Base-by-base conservation (phyloP, 2,797 vertebrate genomes). In the Karalla daura region DNA sequence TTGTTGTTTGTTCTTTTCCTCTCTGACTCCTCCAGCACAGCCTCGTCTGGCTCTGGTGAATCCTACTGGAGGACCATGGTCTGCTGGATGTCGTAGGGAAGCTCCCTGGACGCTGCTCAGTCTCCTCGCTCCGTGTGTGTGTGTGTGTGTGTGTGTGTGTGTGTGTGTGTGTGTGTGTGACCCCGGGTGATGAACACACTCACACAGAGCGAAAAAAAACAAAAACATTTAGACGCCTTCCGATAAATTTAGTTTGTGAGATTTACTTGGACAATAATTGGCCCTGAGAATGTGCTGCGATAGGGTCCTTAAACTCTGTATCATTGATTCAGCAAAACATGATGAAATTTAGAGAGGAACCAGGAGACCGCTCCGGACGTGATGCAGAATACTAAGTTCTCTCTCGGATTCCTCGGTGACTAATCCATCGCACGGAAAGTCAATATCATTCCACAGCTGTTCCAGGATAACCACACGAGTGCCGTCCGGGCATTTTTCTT, bases 271-370 rank as follows among this genome's bases (percentile, higher is more conserved):
- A 70, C 58, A 37, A 49, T 82, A 80, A 67, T 58, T 72, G 64
- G 69, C 43, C 59, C 37, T 72, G 44, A 52, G 61, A 77, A 70
- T 44, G 8, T 7, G 15, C 49, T 23, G 51, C 28, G 53, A 75
- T 51, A 3, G 55, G 63, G 12, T 64, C 50, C 46, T 85, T 78
- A 72, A 25, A 39, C 63, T 79, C 28, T 30, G 45, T 9, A 39
- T 51, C 74, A 80, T 70, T 40, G 84, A 88, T 86, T 85, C 74
- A 76, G 78, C 56, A 61, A 69, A 82, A 84, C 76, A 75, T 62
- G 73, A 83, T 76, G 70, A 83, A 79, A 84, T 80, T 68, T 71
- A 44, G 55, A 55, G 41, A 62, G 50, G 70, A 60, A 80, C 24
- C 44, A 35, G 25, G 56, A 61, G 74, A 71, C 46, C 13, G 13